A percentile compares a stretch with the other conserved stretches of the same genome.
phyloP scores from a whole-genome alignment of 2,113 vertebrate species.

The Dipodomys stephensi region DNA sequence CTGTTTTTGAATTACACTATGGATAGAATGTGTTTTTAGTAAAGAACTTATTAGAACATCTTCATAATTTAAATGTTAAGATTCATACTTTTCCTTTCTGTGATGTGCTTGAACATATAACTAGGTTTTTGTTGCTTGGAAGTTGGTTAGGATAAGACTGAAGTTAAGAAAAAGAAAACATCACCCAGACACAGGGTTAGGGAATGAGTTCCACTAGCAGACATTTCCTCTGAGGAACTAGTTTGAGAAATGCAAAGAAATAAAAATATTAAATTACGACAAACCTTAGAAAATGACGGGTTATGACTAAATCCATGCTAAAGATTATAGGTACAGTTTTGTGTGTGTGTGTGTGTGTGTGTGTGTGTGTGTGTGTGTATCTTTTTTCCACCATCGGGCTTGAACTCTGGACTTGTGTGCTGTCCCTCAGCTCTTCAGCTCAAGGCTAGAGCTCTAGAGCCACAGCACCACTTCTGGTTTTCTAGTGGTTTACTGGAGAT shows the following conservation, averaged over 20 bases:
- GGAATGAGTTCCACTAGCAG: background rate
- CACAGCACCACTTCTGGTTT: no score
- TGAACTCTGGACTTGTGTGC: no score
- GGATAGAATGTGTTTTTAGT: background rate
- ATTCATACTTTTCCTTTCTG: background rate
- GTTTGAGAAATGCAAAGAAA: background rate
- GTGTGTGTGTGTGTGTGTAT: no score
- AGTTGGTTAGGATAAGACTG: background rate
- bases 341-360: no score
- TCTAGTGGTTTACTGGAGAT: no score
- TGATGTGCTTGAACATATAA: background rate
- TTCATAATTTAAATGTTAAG: conserved; percentile 38
- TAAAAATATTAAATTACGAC: background rate
- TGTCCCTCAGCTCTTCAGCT: no score
- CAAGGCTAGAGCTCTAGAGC: no score
- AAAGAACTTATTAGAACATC: background rate
- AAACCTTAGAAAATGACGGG: conserved; percentile 5
- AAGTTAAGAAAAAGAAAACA: background rate
- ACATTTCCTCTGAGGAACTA: background rate
- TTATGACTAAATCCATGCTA: background rate
- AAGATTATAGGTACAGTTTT: background rate
- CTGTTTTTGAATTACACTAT: background rate
- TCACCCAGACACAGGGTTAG: background rate
- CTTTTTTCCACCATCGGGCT: no score
- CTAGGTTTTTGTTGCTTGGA: background rate